Base-by-base conservation (phyloP, 2,113 vertebrate genomes). In the Ciconia stormi region DNA sequence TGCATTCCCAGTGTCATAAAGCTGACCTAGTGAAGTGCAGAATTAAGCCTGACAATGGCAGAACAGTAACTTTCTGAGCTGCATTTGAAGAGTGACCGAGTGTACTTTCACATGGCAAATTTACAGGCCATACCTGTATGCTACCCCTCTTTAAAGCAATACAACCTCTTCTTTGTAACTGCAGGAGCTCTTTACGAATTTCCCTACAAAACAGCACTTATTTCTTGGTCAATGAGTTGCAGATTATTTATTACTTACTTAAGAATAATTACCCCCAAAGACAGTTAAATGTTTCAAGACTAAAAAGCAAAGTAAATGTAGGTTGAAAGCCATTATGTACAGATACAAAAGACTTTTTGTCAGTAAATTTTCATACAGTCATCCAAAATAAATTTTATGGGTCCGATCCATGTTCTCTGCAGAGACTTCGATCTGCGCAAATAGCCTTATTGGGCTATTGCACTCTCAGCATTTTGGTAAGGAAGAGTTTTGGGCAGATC, bases 231-330 rank as follows among this genome's bases (percentile, higher is more conserved):
- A 91, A 72, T 59, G 47, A 62, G n/a, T 80, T 87, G 78, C 58
- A 81, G 84, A 70, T 94, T 90, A 94, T 97, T 95, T 95, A 94
- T 87, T 95, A 85, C 72, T 95, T 87, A 84, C 59, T 71, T 76
- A 93, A 91, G 71, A 97, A 93, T 88, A 95, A 87, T 94, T 94
- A 94, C 66, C 29, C 27, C 23, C 18, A 6, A 91, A 95, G 50
- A 94, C 55, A 82, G 73, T 82, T 58, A 95, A 95, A 71, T 47
- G 26, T 88, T 95, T 94, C 70, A 93, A 73, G 42, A 73, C 20
- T 53, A 61, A 90, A 91, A 90, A 80, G n/a, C 19, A 73, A 94
- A 93, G 58, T 52, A 95, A 96, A 80, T 67, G 21, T 83, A 86
- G 6, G 9, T 65, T 86, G 55, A 86, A 91, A 77, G 44, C 16